Base-by-base conservation (phyloP, 2,113 vertebrate genomes). In the Climacteris rufus region DNA sequence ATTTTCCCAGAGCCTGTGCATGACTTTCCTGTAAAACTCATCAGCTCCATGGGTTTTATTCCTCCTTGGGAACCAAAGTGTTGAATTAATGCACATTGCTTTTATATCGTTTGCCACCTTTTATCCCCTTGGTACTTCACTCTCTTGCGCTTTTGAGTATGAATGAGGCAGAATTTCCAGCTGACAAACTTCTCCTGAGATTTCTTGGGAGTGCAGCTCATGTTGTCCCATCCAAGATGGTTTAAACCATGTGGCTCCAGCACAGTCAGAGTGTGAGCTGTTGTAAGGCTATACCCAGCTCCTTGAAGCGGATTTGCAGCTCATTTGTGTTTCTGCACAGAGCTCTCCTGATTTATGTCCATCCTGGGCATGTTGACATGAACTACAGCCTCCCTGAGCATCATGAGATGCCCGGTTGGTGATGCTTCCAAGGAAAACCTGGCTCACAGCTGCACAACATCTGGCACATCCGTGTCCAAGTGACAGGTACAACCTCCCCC, bases 11-110 rank as follows among this genome's bases (percentile, higher is more conserved):
- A 59, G 19, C 9, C 30, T 28, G 44, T 18, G 37, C 27, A 20
- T 27, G 18, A 27, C 21, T 23, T 47, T 12, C 23, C 30, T n/a
- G 4, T 44, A 64, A 78, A 69, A 53, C 10, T n/a, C n/a, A 6
- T 13, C 70, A 70, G 8, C 13, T 61, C 44, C 4, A 5, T 8
- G 50, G 17, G 3, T 3, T 91, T 44, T 59, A 4, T 59, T 76
- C 31, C 11, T 64, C 30, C 27, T 53, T n/a, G 14, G 28, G 17
- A 56, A 7, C 0, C 7, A 20, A 69, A 9, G 0, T 2, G 6
- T 47, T 63, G 42, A 35, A 40, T 45, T 8, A 37, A 45, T 25
- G 20, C 5, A 2, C 2, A 1, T 23, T 49, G 16, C 13, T 40
- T 70, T 87, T 8, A 11, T n/a, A 4, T 7, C 23, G 2, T 35